Percentiles rank a stretch among this genome's conserved stretches.
phyloP scores from a whole-genome alignment of 2,797 vertebrate genomes.

The Bucorvus abyssinicus region DNA sequence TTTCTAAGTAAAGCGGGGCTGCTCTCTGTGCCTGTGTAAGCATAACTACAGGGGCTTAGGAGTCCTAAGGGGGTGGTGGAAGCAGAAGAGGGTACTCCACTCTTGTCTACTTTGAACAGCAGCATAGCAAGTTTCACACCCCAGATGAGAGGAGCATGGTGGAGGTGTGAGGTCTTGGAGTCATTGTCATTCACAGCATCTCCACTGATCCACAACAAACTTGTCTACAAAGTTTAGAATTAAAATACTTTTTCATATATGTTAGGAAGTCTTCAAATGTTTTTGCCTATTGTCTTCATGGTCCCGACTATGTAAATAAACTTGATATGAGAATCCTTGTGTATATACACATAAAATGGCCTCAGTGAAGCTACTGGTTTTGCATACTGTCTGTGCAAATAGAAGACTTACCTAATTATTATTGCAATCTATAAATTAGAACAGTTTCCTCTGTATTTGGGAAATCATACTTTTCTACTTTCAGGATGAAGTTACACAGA shows the following conservation, averaged over 20 bases:
- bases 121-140: neutral
- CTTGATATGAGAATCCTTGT: neutral
- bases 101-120: neutral
- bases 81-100: neutral
- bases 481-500: neutral
- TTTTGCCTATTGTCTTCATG: neutral
- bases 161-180: neutral
- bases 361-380: neutral
- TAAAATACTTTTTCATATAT: neutral
- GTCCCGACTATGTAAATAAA: neutral
- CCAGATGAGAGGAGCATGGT: neutral
- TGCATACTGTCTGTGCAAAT: neutral
- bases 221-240: neutral
- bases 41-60: neutral
- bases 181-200: neutral
- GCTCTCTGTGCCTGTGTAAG: neutral
- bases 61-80: neutral
- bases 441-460: neutral
- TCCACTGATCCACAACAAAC: neutral
- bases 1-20: neutral
- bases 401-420: neutral
- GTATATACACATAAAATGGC: neutral
- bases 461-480: neutral
- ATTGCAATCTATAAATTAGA: neutral
- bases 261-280: neutral